Base-by-base conservation (phyloP, 2,888 invertebrate genomes). In the Harpalus rufipes region DNA sequence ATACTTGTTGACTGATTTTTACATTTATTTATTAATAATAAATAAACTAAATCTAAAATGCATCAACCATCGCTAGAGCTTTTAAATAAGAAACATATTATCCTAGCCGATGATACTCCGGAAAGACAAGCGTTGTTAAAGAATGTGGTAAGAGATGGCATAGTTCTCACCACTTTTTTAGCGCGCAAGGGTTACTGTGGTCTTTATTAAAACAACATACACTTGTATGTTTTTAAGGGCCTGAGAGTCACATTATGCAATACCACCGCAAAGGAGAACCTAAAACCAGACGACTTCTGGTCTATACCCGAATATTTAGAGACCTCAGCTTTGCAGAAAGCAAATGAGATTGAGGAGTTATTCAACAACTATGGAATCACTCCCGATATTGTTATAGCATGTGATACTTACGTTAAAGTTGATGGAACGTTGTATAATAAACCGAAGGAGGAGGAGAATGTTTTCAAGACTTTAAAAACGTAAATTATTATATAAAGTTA, bases 331-430 rank as follows among this genome's bases (percentile, higher is more conserved):
- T 90, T 92, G 68, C 93, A 94, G 86, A 98, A 98, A 91, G 96
- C 96, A 0, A 89, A 93, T 39, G 96, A 96, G 89, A 96, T 97
- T 0, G 94, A 93, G 79, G 89, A 92, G 0, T 91, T 95, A 86
- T 88, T 95, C 32, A 90, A 90, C 84, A 89, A 85, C 16, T 89
- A 89, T 12, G 90, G 91, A 65, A 90, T 91, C 58, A 89, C 90
- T 1, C 94, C 95, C 16, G 94, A 95, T 88, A 90, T 97, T 5
- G 93, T 98, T 0, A 96, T 98, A 87, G 97, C 96, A 4, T 97
- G 97, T 14, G 98, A 98, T 89, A 98, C 98, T 0, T 94, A 98
- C 91, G 97, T 98, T 0, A 94, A 95, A 0, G 90, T 96, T 86
- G 94, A 93, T 74, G 93, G 93, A n/a, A 92, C 94, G 86, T 93